A percentile compares a stretch with the other conserved stretches of the same genome.
Evolutionary conservation across 1,140 invertebrate genomes (phyloP).

Genomic region (Monomorium pharaonis): DNA sequence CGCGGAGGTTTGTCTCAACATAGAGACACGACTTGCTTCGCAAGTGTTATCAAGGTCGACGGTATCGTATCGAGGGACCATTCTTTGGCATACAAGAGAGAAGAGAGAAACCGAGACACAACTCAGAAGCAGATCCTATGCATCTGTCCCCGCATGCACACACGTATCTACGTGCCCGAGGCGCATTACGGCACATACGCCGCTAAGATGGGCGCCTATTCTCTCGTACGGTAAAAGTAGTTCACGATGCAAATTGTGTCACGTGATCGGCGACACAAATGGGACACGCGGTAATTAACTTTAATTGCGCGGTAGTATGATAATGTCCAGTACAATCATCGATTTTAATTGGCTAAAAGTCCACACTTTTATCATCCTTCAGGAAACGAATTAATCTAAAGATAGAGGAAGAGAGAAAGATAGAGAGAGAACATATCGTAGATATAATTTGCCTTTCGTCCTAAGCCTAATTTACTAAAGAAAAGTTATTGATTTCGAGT

Average conservation of each 20-base stretch:
- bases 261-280: conserved; percentile 68
- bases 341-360: conserved; percentile 68
- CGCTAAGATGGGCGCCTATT: conserved; percentile 33
- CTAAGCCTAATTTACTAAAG: neutral
- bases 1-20: neutral
- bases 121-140: conserved; percentile 16
- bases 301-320: conserved; percentile 68
- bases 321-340: conserved; percentile 56
- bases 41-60: conserved; percentile 59
- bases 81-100: conserved; percentile 14
- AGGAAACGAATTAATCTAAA: conserved; percentile 53
- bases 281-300: conserved; percentile 66
- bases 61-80: conserved; percentile 19
- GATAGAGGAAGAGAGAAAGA: too few relatives aligned
- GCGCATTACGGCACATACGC: conserved; percentile 18
- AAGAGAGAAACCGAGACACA: neutral
- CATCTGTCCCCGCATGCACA: conserved; percentile 1
- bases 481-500: neutral
- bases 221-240: conserved; percentile 68
- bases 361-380: conserved; percentile 22
- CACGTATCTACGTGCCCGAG: neutral
- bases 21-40: conserved; percentile 28
- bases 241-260: conserved; percentile 69
- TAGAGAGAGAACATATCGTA: neutral
- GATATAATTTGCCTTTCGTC: conserved; percentile 19